Conservation (phyloP, 1,140 invertebrate species). For the Penaeus japonicus region DNA sequence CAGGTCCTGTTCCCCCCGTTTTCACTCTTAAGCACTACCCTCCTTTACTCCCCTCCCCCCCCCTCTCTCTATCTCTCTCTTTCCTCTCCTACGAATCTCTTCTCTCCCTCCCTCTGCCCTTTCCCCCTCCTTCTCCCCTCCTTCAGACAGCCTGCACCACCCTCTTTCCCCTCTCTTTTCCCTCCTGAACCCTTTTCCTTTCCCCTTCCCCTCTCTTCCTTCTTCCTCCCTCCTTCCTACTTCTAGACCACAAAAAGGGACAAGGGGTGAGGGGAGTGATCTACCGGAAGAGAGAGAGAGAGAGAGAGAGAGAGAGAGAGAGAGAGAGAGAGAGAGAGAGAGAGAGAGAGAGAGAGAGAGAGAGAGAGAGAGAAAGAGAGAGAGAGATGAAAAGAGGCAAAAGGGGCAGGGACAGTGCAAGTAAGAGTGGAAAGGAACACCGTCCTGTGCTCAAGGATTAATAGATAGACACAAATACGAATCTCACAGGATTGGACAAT, state of each 20-base stretch:
- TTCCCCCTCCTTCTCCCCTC: not conserved
- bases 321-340: not conserved
- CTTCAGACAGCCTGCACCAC: not conserved
- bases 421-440: too few species aligned
- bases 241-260: not conserved
- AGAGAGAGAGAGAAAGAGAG: not conserved
- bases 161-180: not conserved
- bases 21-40: not conserved
- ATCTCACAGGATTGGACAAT: too few species aligned
- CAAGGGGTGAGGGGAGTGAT: not conserved
- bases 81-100: not conserved
- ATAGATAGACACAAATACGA: too few species aligned
- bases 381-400: not conserved
- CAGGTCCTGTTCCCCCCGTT: too few species aligned
- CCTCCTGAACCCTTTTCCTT: not conserved
- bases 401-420: not conserved
- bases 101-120: not conserved
- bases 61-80: not conserved
- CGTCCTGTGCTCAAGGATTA: too few species aligned
- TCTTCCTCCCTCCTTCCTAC: not conserved
- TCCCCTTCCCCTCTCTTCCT: not conserved
- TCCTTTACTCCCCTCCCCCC: not conserved
- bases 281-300: not conserved
- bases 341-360: not conserved
- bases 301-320: constrained; percentile 11